A percentile compares a stretch with the other conserved stretches of the same genome.
These are phyloP conservation scores for Heliconius eleuchia DNA, from an alignment of 1,140 invertebrate species.

Conservation along the genomic window DNA sequence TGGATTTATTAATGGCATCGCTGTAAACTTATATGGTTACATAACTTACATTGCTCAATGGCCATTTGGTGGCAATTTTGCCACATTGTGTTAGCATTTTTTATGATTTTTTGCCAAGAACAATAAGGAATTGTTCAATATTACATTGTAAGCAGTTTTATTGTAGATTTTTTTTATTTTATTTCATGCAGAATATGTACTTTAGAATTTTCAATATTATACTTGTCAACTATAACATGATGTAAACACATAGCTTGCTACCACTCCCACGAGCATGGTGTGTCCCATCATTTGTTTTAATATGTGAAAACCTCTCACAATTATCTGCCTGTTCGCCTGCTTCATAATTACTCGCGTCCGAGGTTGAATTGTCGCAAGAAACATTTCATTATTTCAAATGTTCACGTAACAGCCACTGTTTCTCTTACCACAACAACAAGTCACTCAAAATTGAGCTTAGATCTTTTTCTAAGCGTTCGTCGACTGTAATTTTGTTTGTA, in stretches of 20 bases:
- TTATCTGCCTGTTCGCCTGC: conserved; percentile 42
- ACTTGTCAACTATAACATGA: background rate
- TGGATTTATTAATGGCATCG: background rate
- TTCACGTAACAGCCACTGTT: conserved; percentile 55
- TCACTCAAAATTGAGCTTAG: conserved; percentile 8
- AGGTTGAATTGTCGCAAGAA: conserved; percentile 65
- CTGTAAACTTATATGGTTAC: conserved; percentile 21
- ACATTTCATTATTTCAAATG: conserved; percentile 58
- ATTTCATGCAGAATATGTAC: background rate
- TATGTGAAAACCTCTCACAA: conserved; percentile 51
- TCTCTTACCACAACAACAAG: conserved; percentile 18
- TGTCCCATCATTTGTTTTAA: conserved; percentile 43
- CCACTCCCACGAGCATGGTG: conserved; percentile 34
- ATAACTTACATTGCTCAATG: conserved; percentile 38
- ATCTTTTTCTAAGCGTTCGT: conserved; percentile 12
- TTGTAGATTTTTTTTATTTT: background rate
- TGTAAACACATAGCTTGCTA: conserved; percentile 16
- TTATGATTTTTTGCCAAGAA: conserved; percentile 39
- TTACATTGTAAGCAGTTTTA: conserved; percentile 32
- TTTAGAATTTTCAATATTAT: background rate
- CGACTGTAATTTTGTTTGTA: conserved; percentile 4
- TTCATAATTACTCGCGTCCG: conserved; percentile 47
- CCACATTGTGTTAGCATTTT: conserved; percentile 39
- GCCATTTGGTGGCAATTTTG: conserved; percentile 38
- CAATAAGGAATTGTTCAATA: conserved; percentile 44